Evolutionary conservation across 2,888 invertebrate genomes (phyloP).

Genomic region (Fissipunctia ypsillon): DNA sequence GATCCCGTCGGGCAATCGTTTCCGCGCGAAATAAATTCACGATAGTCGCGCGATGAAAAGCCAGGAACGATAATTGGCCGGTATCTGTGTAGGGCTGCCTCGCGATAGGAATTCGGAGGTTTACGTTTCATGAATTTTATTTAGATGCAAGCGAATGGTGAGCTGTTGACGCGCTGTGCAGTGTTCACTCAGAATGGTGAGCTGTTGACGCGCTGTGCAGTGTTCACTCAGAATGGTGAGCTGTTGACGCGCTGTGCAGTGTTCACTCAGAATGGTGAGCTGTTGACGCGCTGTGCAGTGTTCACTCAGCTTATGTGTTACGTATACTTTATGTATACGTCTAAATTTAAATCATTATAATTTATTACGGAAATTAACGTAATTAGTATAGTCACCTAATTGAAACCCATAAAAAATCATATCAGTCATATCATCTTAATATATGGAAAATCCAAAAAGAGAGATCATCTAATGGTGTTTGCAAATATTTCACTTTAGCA

Average conservation of each 20-base stretch:
- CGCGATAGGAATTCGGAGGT: not conserved
- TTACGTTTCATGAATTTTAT: conserved; percentile 10
- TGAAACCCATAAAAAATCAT: not conserved
- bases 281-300: not conserved
- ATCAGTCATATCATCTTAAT: conserved; percentile 1
- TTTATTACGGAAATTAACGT: not conserved
- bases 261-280: not conserved
- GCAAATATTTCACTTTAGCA: not conserved
- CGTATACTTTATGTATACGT: not conserved
- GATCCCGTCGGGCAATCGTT: conserved; percentile 43
- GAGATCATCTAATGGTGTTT: not conserved
- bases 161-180: conserved; percentile 1
- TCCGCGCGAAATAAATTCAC: conserved; percentile 60
- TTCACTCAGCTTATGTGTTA: not conserved
- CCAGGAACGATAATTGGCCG: conserved; percentile 57
- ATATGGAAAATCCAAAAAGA: not conserved
- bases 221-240: not conserved
- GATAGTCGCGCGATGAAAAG: conserved; percentile 60
- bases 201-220: not conserved
- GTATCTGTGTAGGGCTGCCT: conserved; percentile 52
- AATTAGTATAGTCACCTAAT: not conserved
- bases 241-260: not conserved
- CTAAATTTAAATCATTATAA: not conserved
- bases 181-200: not conserved
- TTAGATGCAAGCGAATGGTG: conserved; percentile 1